Percentiles rank a stretch among this genome's conserved stretches.
These are phyloP conservation scores for Botia almorhae DNA, from an alignment of 2,797 vertebrate genomes.

Conservation along the genomic window DNA sequence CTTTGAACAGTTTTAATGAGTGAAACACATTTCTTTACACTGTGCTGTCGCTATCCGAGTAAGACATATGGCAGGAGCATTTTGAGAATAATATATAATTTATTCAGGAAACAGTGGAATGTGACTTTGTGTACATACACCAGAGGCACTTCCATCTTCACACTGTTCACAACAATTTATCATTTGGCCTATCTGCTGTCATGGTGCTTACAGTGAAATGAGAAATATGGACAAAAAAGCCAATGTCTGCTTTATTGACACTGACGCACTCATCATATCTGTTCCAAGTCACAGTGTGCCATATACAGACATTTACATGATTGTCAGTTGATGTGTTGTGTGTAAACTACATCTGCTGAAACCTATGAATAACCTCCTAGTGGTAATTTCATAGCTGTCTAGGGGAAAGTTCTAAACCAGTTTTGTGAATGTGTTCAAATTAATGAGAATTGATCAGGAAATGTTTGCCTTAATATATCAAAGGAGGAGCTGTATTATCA, in stretches of 20 bases:
- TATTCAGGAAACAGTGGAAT: conserved; percentile 15
- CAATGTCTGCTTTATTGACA: not conserved
- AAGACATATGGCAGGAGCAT: conserved; percentile 13
- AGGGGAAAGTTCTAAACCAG: too few relatives aligned
- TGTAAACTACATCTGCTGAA: not conserved
- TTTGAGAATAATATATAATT: conserved; percentile 33
- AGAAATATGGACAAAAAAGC: conserved; percentile 48
- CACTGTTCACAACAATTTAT: conserved; percentile 21
- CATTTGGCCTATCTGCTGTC: conserved; percentile 32
- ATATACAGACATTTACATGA: conserved; percentile 1
- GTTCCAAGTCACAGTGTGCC: conserved; percentile 5
- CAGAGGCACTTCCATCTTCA: conserved; percentile 23
- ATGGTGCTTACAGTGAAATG: conserved; percentile 33
- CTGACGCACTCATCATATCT: conserved; percentile 41
- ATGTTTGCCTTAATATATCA: not conserved
- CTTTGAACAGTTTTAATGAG: not conserved
- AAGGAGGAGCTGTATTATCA: not conserved
- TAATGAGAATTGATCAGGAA: not conserved
- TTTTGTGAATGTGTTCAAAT: not conserved
- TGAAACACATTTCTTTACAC: not conserved
- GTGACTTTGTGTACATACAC: conserved; percentile 26
- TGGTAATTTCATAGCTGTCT: not conserved
- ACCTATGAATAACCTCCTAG: not conserved
- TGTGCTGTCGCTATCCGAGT: not conserved
- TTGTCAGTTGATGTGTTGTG: not conserved